Evolutionary conservation across 2,113 vertebrate species (phyloP).

Genomic region (Athene cunicularia): DNA sequence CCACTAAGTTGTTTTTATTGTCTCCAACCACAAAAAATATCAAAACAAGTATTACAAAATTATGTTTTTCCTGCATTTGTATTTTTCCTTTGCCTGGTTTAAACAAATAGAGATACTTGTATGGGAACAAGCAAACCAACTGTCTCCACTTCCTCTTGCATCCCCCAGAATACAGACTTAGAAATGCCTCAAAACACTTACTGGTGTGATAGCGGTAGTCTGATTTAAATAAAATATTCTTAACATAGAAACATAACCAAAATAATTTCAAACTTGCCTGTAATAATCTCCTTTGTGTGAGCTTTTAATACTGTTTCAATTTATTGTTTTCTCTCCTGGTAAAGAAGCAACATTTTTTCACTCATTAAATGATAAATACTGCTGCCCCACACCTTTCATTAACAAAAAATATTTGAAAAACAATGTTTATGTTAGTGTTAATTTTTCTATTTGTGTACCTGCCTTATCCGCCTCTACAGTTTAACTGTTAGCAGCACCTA

Average conservation of each 20-base stretch:
- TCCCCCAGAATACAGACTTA: neutral
- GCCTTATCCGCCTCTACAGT: neutral
- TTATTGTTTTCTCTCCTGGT: neutral
- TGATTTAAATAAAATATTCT: neutral
- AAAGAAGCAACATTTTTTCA: neutral
- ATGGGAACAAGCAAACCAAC: neutral
- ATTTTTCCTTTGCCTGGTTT: neutral
- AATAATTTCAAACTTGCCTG: neutral
- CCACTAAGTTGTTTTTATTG: slow-evolving; percentile 11
- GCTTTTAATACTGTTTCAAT: neutral
- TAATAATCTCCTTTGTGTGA: neutral
- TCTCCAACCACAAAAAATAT: slow-evolving; percentile 32
- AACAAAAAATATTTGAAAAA: neutral
- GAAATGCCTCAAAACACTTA: neutral
- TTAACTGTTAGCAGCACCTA: neutral
- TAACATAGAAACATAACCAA: neutral
- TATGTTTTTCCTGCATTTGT: neutral
- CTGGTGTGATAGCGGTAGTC: neutral
- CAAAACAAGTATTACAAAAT: slow-evolving; percentile 28
- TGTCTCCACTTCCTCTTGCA: neutral
- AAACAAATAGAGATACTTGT: neutral
- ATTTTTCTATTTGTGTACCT: neutral
- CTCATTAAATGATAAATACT: neutral
- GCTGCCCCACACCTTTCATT: neutral
- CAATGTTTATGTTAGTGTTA: neutral